These are phyloP conservation scores for Pandemis heparana DNA, from an alignment of 2,888 invertebrate genomes.

Conservation along the genomic window DNA sequence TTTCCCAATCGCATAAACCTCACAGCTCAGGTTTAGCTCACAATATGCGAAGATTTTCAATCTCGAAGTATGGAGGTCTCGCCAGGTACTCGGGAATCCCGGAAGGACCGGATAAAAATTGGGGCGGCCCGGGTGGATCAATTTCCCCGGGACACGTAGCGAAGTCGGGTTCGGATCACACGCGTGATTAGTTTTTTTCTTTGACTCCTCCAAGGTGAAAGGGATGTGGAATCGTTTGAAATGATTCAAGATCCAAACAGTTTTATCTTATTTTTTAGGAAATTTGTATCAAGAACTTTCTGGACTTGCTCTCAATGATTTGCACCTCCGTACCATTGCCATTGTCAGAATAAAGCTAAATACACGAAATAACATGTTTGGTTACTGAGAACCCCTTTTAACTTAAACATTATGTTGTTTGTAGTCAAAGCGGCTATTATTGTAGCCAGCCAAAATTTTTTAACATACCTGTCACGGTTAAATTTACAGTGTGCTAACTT, in stretches of 20 bases:
- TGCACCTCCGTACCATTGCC: too few relatives aligned
- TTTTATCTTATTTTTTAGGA: not conserved
- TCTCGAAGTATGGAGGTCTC: not conserved
- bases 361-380: too few relatives aligned
- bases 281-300: too few relatives aligned
- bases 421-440: too few relatives aligned
- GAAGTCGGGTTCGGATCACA: conserved; percentile 2
- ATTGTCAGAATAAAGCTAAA: too few relatives aligned
- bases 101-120: conserved; percentile 9
- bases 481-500: too few relatives aligned
- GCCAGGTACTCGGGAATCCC: not conserved
- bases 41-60: conserved; percentile 8
- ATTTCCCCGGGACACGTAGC: conserved; percentile 1
- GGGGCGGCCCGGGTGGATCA: conserved; percentile 11
- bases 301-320: not conserved
- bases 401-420: too few relatives aligned
- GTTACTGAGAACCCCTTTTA: too few relatives aligned
- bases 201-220: not conserved
- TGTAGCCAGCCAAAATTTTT: too few relatives aligned
- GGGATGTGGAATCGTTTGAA: not conserved
- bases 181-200: conserved; percentile 10
- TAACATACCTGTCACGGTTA: too few relatives aligned
- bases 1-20: not conserved
- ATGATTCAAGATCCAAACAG: not conserved
- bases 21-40: not conserved